Percentiles rank a stretch among this genome's conserved stretches.
These are phyloP conservation scores for Zaprionus ghesquierei DNA, from an alignment of 1,140 invertebrate genomes.

Conservation along the genomic window DNA sequence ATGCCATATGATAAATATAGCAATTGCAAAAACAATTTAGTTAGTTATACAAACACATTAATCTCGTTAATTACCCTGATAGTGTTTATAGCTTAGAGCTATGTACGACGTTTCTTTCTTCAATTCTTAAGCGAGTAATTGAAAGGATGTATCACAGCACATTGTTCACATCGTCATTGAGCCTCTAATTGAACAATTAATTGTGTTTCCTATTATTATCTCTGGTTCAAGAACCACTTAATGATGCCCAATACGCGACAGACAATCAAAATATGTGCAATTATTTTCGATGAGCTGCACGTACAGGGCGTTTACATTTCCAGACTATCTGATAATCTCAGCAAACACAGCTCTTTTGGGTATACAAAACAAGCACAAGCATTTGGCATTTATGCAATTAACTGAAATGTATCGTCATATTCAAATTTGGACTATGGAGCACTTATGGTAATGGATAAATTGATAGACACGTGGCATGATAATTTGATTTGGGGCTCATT, in stretches of 20 bases:
- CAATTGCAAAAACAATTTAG: not conserved
- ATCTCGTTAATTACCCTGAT: not conserved
- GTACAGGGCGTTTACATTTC: not conserved
- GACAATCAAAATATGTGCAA: slow-evolving; percentile 4
- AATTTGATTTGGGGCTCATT: not conserved
- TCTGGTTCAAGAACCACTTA: slow-evolving; percentile 19
- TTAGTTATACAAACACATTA: not conserved
- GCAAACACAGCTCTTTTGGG: not conserved
- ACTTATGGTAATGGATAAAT: not conserved
- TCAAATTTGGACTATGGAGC: not conserved
- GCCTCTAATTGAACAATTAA: slow-evolving; percentile 1
- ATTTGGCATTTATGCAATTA: slow-evolving; percentile 17
- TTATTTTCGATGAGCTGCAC: slow-evolving; percentile 26
- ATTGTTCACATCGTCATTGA: slow-evolving; percentile 1
- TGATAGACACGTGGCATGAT: not conserved
- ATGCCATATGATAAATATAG: not conserved
- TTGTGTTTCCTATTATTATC: not conserved
- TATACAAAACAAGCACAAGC: slow-evolving; percentile 9
- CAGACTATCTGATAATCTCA: not conserved
- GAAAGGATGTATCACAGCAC: not conserved
- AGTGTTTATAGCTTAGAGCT: not conserved
- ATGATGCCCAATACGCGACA: slow-evolving; percentile 2
- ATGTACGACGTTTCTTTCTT: not conserved
- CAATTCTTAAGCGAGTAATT: not conserved
- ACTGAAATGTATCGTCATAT: slow-evolving; percentile 11